Percentiles rank a stretch among this genome's conserved stretches.
Conservation (phyloP, 2,113 vertebrate species). For the Aplodontia rufa region DNA sequence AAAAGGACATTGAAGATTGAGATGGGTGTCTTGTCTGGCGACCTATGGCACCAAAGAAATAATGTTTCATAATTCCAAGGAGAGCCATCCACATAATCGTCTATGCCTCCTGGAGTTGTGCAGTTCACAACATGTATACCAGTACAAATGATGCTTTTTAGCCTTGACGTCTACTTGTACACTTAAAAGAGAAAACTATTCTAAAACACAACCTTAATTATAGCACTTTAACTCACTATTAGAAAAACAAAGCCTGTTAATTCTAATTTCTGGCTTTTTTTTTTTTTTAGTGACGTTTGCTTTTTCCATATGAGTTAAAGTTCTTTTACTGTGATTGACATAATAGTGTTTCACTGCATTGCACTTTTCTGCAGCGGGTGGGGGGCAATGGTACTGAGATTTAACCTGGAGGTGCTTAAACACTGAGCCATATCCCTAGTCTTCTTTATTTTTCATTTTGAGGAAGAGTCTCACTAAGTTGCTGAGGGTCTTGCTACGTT, state of each 20-base stretch:
- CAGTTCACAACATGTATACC: accelerated
- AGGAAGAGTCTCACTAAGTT: no score
- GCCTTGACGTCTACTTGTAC: not conserved
- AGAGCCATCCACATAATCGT: not conserved
- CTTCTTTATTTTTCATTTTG: no score
- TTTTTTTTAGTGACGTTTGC: not conserved
- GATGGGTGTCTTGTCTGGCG: not conserved
- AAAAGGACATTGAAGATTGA: not conserved
- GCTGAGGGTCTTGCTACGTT: no score
- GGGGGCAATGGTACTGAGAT: no score
- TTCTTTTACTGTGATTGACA: not conserved
- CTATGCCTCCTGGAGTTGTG: not conserved
- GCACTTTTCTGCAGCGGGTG: no score
- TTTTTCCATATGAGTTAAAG: not conserved
- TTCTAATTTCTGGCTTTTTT: not conserved
- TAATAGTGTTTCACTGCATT: not conserved
- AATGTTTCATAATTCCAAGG: not conserved
- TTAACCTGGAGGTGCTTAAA: no score
- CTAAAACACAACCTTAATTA: not conserved
- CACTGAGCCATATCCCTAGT: no score
- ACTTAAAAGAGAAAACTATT: not conserved
- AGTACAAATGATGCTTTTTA: not conserved
- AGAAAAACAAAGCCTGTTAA: not conserved
- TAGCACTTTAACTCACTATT: not conserved
- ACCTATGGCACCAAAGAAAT: not conserved